Conservation (phyloP, 2,797 vertebrate genomes). For the Sparidentex hasta region DNA sequence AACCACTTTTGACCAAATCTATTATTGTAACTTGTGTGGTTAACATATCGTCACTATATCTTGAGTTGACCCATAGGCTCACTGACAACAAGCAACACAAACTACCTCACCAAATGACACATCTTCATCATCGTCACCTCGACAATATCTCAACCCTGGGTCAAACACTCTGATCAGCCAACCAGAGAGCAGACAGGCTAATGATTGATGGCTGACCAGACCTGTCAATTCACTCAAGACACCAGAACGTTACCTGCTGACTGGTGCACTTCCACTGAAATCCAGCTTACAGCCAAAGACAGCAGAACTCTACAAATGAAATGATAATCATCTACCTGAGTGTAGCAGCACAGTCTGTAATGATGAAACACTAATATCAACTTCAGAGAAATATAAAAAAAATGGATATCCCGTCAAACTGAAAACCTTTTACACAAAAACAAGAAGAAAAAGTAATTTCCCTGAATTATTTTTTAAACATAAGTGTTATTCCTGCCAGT, state of each 20-base stretch:
- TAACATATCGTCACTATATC: no score
- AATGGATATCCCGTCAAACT: neutral
- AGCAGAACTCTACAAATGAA: neutral
- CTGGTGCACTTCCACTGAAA: conserved; percentile 10
- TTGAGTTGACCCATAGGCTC: no score
- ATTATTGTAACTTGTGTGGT: no score
- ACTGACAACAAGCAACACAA: neutral
- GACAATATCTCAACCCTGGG: neutral
- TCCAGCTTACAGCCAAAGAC: neutral
- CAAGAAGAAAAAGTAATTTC: neutral
- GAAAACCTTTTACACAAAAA: neutral
- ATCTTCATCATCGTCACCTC: neutral
- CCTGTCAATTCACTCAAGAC: neutral
- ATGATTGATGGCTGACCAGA: conserved; percentile 12
- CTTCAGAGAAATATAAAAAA: neutral
- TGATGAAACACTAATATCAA: neutral
- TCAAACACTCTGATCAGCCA: conserved; percentile 15
- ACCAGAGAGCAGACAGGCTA: neutral
- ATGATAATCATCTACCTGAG: neutral
- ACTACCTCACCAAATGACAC: neutral
- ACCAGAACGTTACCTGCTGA: conserved; percentile 10
- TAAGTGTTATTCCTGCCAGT: neutral
- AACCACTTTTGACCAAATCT: no score
- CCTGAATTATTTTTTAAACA: neutral
- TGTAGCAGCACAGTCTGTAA: neutral